Evolutionary conservation across 2,797 vertebrate species (phyloP), one percentile per base, ranked within the genome.

Genomic region (Urosaurus nigricauda): DNA sequence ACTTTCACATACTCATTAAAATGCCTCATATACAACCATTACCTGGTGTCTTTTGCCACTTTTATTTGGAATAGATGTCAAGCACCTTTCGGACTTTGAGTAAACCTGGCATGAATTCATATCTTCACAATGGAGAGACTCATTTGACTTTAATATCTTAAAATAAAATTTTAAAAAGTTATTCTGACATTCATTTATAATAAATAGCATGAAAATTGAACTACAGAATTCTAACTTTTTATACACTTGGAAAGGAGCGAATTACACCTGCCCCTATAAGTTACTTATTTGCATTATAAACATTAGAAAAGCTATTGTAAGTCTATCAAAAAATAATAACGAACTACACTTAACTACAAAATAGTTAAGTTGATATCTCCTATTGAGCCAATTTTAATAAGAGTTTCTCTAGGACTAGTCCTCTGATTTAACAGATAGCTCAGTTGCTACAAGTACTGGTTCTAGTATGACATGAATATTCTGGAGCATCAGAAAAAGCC

Each of bases 1-100:
- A 51, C 0, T 37, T 13, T 87, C 90, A 84, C 14, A 68, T 53
- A 68, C 80, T 8, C 51, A 74, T 56, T 83, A 26, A 83, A 68
- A 68, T 68, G 29, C 1, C 29, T 3, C 29, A 29, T 68, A 68
- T n/a, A 89, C 70, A 71, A 2, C 6, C 68, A 89, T 94, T 88
- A 95, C 93, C 93, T 94, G 92, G 63, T 56, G 51, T 83, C 12
- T 94, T 92, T 35, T 93, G 84, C 73, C 63, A 93, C 80, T 63
- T 89, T 81, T 93, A 81, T 88, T 93, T 91, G 77, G 58, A 58
- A 77, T 37, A 73, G 9, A n/a, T 90, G 91, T 90, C 51, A 5
- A 1, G 14, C 40, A 88, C 56, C 2, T 90, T 26, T 92, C 88
- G 32, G 80, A 83, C 43, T 56, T 26, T 60, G 86, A 92, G 3